Evolutionary conservation across 2,888 invertebrate species (phyloP).

Genomic region (Acanthosoma haemorrhoidale): DNA sequence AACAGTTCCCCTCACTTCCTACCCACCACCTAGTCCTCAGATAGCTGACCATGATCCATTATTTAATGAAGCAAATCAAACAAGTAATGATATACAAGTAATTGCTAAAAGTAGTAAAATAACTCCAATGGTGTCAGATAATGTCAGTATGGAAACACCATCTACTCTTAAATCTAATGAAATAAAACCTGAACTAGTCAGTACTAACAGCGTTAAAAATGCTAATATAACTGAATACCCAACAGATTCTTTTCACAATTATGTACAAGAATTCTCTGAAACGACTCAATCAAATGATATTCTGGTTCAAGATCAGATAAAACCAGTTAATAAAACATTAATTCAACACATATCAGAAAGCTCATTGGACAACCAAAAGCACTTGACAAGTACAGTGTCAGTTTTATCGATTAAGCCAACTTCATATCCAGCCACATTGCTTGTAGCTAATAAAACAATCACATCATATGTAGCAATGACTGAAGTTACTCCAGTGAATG

Average conservation of each 20-base stretch:
- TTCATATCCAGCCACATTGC: not conserved
- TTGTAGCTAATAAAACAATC: not conserved
- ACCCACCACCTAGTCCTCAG: not conserved
- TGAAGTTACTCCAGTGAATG: not conserved
- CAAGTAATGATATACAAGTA: slow-evolving; percentile 12
- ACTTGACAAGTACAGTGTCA: not conserved
- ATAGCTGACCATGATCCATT: not conserved
- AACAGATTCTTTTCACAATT: not conserved
- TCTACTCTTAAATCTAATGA: slow-evolving; percentile 17
- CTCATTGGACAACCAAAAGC: not conserved
- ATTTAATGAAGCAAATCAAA: not conserved
- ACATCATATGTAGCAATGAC: not conserved
- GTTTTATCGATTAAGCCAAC: not conserved
- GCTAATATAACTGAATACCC: not conserved
- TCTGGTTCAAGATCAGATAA: slow-evolving; percentile 17
- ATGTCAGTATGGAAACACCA: not conserved
- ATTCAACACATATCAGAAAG: not conserved
- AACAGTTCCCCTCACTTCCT: not conserved
- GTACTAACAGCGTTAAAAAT: not conserved
- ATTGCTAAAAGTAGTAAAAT: not conserved
- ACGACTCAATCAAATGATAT: slow-evolving; percentile 26
- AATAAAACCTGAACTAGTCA: slow-evolving; percentile 8
- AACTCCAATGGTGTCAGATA: not conserved
- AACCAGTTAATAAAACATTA: slow-evolving; percentile 16
- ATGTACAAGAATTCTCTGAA: not conserved